phyloP scores from a whole-genome alignment of 2,113 vertebrate species.

The Sakesphorus luctuosus region DNA sequence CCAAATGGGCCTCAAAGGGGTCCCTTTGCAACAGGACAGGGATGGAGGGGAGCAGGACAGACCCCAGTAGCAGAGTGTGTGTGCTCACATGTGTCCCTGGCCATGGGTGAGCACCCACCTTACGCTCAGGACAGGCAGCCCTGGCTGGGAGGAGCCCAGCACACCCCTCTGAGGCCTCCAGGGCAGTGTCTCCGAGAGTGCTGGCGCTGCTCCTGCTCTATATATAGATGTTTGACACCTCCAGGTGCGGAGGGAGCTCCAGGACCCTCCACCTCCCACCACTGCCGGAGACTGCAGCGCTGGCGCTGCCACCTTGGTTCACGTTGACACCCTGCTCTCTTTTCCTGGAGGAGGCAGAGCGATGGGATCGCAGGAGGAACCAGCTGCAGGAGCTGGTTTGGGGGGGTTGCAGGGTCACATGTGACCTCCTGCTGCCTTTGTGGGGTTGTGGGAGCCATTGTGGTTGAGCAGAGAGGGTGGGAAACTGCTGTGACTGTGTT shows the following conservation, averaged over 20 bases:
- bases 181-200: background rate
- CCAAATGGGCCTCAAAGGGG: fast-evolving
- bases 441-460: fast-evolving
- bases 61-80: fast-evolving
- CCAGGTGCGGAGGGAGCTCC: constrained; percentile 20
- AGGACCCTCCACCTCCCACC: background rate
- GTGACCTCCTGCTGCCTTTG: fast-evolving
- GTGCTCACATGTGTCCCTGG: background rate
- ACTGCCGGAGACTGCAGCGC: constrained; percentile 18
- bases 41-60: background rate
- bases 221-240: constrained; percentile 24
- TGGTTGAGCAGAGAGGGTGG: background rate
- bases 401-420: fast-evolving
- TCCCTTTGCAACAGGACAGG: background rate
- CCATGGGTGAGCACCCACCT: fast-evolving
- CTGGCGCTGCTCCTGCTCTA: background rate
- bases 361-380: fast-evolving
- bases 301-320: constrained; percentile 20
- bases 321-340: constrained; percentile 60
- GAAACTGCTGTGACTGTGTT: background rate
- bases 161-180: background rate
- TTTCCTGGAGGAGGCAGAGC: background rate
- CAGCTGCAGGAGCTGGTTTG: fast-evolving
- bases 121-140: background rate
- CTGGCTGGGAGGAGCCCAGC: background rate